These are phyloP conservation scores for Nothoprocta perdicaria DNA, from an alignment of 2,113 vertebrate species.

Conservation along the genomic window DNA sequence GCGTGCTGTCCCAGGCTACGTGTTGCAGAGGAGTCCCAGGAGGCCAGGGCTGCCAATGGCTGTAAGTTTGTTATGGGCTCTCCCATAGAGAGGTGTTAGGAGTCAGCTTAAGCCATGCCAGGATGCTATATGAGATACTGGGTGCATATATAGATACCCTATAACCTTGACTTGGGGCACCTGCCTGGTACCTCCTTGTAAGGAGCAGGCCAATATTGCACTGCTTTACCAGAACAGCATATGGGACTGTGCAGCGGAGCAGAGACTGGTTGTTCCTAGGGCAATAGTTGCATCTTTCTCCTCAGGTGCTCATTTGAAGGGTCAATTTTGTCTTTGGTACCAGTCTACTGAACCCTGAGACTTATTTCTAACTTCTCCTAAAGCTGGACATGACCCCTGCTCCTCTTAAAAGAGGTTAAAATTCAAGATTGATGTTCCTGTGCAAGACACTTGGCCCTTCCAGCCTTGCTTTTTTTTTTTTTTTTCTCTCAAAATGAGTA, in stretches of 20 bases:
- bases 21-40: not conserved
- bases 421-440: not conserved
- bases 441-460: not conserved
- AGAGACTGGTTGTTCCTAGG: not conserved
- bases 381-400: not conserved
- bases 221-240: not conserved
- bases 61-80: not conserved
- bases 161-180: not conserved
- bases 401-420: not conserved
- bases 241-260: not conserved
- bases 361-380: not conserved
- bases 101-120: not conserved
- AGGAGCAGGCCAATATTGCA: not conserved
- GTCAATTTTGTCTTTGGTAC: not conserved
- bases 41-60: not conserved
- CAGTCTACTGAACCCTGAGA: not conserved
- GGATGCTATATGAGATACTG: not conserved
- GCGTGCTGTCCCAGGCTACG: too few relatives aligned
- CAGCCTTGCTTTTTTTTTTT: not conserved
- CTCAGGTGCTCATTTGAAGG: not conserved
- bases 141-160: not conserved
- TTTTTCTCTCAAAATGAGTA: not conserved
- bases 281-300: not conserved
- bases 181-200: not conserved
- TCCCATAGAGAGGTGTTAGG: not conserved